These are phyloP conservation scores for Ptychochromis oligacanthus DNA, from an alignment of 2,113 vertebrate species.

Conservation along the genomic window DNA sequence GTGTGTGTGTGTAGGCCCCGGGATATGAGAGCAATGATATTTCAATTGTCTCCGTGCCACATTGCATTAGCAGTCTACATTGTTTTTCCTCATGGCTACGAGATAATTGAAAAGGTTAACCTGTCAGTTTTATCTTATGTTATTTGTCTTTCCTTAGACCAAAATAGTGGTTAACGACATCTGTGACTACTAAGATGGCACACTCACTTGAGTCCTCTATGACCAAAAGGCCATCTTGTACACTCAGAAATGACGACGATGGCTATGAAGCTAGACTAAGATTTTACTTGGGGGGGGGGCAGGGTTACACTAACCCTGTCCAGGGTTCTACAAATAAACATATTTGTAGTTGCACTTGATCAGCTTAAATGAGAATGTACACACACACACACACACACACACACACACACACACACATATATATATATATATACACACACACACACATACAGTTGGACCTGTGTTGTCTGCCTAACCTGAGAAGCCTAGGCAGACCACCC, in stretches of 20 bases:
- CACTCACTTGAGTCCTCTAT: conserved; percentile 15
- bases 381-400: too few relatives aligned
- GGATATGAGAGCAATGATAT: conserved; percentile 69
- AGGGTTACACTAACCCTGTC: background rate
- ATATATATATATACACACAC: too few relatives aligned
- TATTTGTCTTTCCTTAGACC: conserved; percentile 50
- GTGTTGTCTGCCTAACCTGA: too few relatives aligned
- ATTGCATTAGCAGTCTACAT: conserved; percentile 54
- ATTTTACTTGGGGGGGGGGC: background rate
- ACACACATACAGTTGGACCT: too few relatives aligned
- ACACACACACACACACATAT: too few relatives aligned
- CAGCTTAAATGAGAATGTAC: too few relatives aligned
- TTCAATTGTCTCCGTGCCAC: conserved; percentile 67
- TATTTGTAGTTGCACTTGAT: background rate
- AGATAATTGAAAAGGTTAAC: conserved; percentile 77
- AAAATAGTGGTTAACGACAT: conserved; percentile 40
- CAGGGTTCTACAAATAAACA: background rate
- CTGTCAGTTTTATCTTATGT: conserved; percentile 70
- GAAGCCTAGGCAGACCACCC: conserved; percentile 37
- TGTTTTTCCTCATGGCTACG: conserved; percentile 61
- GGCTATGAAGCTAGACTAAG: conserved; percentile 6
- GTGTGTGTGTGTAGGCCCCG: conserved; percentile 24
- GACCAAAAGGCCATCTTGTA: conserved; percentile 48
- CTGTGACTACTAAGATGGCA: conserved; percentile 57
- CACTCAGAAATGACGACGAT: conserved; percentile 33